Percentiles rank a stretch among this genome's conserved stretches.
These are phyloP conservation scores for Ascaphus truei DNA, from an alignment of 2,113 vertebrate species.

Conservation along the genomic window DNA sequence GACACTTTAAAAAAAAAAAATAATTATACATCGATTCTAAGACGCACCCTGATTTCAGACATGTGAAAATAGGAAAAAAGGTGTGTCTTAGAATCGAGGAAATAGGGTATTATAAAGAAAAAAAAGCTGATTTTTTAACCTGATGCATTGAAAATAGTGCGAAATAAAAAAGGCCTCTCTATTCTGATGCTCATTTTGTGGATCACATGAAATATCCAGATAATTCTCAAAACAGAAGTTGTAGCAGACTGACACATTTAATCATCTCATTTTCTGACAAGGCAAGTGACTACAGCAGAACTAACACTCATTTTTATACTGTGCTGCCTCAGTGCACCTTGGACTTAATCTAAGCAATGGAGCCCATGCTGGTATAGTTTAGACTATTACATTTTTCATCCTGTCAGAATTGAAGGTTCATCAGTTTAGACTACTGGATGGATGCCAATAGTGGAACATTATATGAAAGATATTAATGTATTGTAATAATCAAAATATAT, in stretches of 20 bases:
- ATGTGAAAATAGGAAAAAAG: too few relatives aligned
- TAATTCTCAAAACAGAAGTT: constrained; percentile 23
- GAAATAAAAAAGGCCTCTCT: constrained; percentile 18
- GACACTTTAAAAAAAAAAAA: too few relatives aligned
- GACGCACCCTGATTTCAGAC: too few relatives aligned
- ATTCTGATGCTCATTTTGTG: constrained; percentile 28
- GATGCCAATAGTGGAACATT: neutral
- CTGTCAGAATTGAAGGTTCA: constrained; percentile 15
- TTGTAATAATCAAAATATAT: constrained; percentile 23
- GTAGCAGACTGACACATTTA: constrained; percentile 33
- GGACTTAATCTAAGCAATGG: constrained; percentile 11
- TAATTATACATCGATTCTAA: too few relatives aligned
- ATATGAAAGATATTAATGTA: constrained; percentile 1
- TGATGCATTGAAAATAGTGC: neutral
- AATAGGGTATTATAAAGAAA: too few relatives aligned
- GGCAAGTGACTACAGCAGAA: constrained; percentile 29
- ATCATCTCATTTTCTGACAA: constrained; percentile 26
- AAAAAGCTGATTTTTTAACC: too few relatives aligned
- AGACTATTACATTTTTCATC: constrained; percentile 13
- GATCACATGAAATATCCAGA: constrained; percentile 25
- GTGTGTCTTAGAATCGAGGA: too few relatives aligned
- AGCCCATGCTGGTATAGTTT: constrained; percentile 2
- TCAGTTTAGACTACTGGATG: constrained; percentile 11
- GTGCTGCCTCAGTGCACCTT: constrained; percentile 10
- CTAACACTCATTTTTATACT: constrained; percentile 27